phyloP scores from a whole-genome alignment of 2,797 vertebrate species.

The Margarornis squamiger region DNA sequence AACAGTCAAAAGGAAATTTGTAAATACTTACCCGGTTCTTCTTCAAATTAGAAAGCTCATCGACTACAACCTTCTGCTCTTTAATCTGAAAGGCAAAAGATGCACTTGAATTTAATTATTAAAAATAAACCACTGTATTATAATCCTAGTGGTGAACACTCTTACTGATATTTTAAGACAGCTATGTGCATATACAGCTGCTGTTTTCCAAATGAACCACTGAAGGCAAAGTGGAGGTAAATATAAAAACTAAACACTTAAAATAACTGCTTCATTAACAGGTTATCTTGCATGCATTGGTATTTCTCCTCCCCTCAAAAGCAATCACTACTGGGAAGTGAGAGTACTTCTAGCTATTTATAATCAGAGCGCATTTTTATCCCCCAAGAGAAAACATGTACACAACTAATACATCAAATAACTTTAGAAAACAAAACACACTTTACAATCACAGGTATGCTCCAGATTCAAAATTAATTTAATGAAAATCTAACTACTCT shows the following conservation, averaged over 20 bases:
- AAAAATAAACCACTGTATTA: not conserved
- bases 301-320: not conserved
- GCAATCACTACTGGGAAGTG: not conserved
- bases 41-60: constrained; percentile 94
- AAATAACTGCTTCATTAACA: not conserved
- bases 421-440: not conserved
- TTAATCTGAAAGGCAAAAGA: constrained; percentile 81
- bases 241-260: not conserved
- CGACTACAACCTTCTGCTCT: constrained; percentile 89
- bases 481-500: not conserved
- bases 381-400: not conserved
- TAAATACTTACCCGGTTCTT: constrained; percentile 85
- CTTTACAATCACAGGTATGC: not conserved
- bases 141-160: not conserved
- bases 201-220: not conserved
- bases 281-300: not conserved
- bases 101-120: not conserved
- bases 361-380: not conserved
- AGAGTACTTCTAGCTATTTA: not conserved
- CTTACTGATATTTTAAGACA: not conserved
- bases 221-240: not conserved
- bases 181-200: not conserved
- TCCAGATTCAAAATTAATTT: not conserved
- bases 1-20: not conserved
- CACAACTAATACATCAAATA: not conserved